phyloP scores from a whole-genome alignment of 2,797 vertebrate genomes.

The Synaphobranchus kaupii region DNA sequence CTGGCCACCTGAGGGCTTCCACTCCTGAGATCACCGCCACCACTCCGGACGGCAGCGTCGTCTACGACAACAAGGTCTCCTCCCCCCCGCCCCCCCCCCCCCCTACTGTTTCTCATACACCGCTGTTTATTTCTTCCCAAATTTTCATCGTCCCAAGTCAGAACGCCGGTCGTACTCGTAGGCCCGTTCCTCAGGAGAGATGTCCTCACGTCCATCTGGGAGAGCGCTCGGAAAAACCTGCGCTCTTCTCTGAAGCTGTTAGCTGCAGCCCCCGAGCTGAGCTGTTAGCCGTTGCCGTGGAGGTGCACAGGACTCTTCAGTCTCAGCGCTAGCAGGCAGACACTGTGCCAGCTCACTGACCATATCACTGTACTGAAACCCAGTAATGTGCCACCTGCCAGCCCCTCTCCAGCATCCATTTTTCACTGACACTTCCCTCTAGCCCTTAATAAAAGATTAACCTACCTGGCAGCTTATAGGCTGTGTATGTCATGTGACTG shows the following conservation, averaged over 20 bases:
- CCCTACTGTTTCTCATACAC: background rate
- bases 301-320: background rate
- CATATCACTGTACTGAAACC: background rate
- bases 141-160: background rate
- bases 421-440: background rate
- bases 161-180: background rate
- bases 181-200: background rate
- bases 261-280: background rate
- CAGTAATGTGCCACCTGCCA: background rate
- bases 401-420: background rate
- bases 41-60: constrained; percentile 92
- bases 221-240: too few species aligned
- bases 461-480: background rate
- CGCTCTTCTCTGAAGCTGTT: background rate
- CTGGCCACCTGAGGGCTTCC: constrained; percentile 92
- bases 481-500: background rate
- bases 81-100: too few species aligned
- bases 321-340: background rate
- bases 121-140: background rate
- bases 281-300: background rate
- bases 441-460: background rate
- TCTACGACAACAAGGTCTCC: constrained; percentile 82
- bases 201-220: too few species aligned
- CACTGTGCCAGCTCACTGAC: background rate
- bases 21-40: constrained; percentile 97